A percentile compares a stretch with the other conserved stretches of the same genome.
phyloP scores from a whole-genome alignment of 2,797 vertebrate genomes.

The Rhinophrynus dorsalis region DNA sequence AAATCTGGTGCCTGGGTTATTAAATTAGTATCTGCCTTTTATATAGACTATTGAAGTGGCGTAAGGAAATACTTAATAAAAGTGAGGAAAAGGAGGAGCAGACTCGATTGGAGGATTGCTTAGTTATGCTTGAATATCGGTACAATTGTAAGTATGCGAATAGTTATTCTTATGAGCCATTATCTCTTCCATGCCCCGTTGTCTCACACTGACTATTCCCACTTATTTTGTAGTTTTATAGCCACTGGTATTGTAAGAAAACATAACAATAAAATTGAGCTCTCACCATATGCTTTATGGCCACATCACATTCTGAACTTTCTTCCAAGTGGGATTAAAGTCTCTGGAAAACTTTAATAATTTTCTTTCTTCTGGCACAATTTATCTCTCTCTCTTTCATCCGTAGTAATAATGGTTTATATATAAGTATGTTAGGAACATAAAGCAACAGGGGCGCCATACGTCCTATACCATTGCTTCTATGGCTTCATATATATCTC shows the following conservation, averaged over 20 bases:
- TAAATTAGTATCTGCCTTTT: constrained; percentile 56
- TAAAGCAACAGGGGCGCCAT: constrained; percentile 20
- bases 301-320: constrained; percentile 32
- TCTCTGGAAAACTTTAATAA: constrained; percentile 34
- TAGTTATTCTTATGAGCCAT: not conserved
- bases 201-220: constrained; percentile 28
- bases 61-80: constrained; percentile 42
- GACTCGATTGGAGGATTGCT: constrained; percentile 1
- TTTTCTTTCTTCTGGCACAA: constrained; percentile 18
- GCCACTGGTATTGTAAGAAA: constrained; percentile 28
- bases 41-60: constrained; percentile 55
- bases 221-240: constrained; percentile 40
- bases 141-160: not conserved
- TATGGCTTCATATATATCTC: constrained; percentile 4
- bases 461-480: constrained; percentile 11
- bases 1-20: constrained; percentile 55
- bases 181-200: constrained; percentile 9
- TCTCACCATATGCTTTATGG: constrained; percentile 35
- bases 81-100: constrained; percentile 1
- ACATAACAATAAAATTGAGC: constrained; percentile 39
- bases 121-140: constrained; percentile 14
- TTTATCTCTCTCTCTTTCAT: constrained; percentile 24
- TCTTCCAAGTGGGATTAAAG: constrained; percentile 40
- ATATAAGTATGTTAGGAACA: constrained; percentile 32
- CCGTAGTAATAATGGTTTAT: constrained; percentile 36